Percentiles rank a stretch among this genome's conserved stretches.
These are phyloP conservation scores for Oreochromis grahami DNA, from an alignment of 2,797 vertebrate genomes.

Conservation along the genomic window DNA sequence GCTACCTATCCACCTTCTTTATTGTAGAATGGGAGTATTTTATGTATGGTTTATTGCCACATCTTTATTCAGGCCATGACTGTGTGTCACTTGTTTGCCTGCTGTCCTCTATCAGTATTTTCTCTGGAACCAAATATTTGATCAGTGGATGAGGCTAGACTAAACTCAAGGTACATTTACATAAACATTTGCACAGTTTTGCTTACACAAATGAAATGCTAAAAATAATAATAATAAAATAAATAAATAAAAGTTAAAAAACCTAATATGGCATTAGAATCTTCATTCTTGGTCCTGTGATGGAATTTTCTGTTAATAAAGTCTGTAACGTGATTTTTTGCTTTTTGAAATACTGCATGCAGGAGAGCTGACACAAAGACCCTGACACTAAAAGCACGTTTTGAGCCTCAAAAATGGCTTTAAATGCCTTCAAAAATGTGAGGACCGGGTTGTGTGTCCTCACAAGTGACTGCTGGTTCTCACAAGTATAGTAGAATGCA, in stretches of 20 bases:
- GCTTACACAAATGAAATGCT: neutral
- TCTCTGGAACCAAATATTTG: constrained; percentile 67
- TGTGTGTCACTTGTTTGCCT: constrained; percentile 81
- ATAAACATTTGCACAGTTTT: neutral
- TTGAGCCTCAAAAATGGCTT: too few relatives aligned
- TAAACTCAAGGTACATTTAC: constrained; percentile 24
- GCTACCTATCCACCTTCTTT: neutral
- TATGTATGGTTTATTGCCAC: neutral
- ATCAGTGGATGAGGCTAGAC: constrained; percentile 85
- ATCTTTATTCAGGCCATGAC: constrained; percentile 65
- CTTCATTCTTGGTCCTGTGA: neutral
- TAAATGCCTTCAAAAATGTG: too few relatives aligned
- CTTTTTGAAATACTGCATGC: neutral
- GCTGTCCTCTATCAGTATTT: constrained; percentile 64
- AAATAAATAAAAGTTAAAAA: neutral
- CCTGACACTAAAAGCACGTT: too few relatives aligned
- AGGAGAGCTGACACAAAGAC: neutral
- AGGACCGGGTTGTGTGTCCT: too few relatives aligned
- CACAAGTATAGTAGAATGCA: too few relatives aligned
- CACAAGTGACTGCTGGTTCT: too few relatives aligned
- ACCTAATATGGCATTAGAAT: neutral
- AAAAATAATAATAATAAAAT: neutral
- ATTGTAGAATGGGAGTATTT: constrained; percentile 66
- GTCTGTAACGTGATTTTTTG: neutral
- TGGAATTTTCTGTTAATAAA: neutral